phyloP scores from a whole-genome alignment of 2,113 vertebrate species.

The Pteruthius melanotis region DNA sequence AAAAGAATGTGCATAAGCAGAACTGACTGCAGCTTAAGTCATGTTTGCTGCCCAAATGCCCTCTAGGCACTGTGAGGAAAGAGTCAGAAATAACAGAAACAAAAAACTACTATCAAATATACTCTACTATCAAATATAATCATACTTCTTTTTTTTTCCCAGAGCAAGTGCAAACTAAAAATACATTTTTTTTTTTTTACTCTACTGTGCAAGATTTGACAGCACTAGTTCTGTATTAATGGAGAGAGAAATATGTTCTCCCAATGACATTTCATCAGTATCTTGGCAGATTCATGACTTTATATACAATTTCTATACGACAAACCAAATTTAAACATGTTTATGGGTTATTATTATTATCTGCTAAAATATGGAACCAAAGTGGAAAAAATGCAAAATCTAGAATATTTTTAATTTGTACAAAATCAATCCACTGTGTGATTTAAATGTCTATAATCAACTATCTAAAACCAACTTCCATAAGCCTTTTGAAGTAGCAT shows the following conservation, averaged over 20 bases:
- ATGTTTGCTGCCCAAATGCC: neutral
- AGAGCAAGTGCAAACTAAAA: neutral
- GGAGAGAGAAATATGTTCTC: neutral
- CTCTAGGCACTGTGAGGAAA: neutral
- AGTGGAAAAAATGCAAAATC: neutral
- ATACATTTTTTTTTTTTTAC: neutral
- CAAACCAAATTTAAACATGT: neutral
- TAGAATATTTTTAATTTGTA: neutral
- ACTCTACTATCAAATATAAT: neutral
- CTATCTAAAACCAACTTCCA: neutral
- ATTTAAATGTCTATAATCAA: neutral
- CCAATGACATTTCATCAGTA: neutral
- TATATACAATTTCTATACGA: neutral
- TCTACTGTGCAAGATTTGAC: neutral
- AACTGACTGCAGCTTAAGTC: neutral
- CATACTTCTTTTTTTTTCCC: neutral
- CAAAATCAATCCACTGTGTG: neutral
- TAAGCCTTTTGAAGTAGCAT: neutral
- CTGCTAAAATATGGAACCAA: neutral
- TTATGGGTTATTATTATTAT: neutral
- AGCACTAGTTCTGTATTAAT: neutral
- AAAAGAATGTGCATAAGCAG: neutral
- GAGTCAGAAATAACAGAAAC: neutral
- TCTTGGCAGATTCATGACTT: neutral
- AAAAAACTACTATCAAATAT: neutral